These are phyloP conservation scores for Pterocles gutturalis DNA, from an alignment of 2,113 vertebrate genomes.

Conservation along the genomic window DNA sequence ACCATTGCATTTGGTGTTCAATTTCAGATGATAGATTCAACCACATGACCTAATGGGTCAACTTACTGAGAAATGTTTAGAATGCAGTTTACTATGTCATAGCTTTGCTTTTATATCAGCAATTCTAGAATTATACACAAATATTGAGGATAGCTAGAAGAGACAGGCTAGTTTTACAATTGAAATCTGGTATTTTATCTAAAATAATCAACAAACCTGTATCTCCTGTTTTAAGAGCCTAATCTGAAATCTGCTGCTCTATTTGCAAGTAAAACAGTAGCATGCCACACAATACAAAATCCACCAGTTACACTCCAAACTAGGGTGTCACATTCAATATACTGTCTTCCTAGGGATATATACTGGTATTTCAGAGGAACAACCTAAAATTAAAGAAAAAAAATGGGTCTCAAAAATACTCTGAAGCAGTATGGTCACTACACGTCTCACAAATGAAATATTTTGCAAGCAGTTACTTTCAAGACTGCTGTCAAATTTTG, in stretches of 20 bases:
- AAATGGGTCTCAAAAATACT: not conserved
- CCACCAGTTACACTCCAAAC: not conserved
- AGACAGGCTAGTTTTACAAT: not conserved
- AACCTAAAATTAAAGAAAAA: not conserved
- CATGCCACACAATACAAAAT: not conserved
- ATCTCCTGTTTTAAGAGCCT: not conserved
- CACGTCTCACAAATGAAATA: fast-evolving
- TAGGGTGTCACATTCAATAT: not conserved
- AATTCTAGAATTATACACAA: not conserved
- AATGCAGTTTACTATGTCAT: not conserved
- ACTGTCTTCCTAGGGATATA: not conserved
- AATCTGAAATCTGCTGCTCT: not conserved
- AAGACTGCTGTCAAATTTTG: not conserved
- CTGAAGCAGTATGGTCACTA: not conserved
- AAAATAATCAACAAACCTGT: not conserved
- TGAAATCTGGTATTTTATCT: not conserved
- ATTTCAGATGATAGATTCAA: constrained; percentile 19
- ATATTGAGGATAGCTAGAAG: not conserved
- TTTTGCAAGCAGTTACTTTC: not conserved
- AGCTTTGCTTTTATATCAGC: not conserved
- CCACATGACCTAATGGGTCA: not conserved
- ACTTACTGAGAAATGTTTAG: not conserved
- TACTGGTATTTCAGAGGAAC: not conserved
- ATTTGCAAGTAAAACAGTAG: not conserved
- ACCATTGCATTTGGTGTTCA: not conserved